These are phyloP conservation scores for Thripadectes ignobilis DNA, from an alignment of 2,797 vertebrate genomes.

Conservation along the genomic window DNA sequence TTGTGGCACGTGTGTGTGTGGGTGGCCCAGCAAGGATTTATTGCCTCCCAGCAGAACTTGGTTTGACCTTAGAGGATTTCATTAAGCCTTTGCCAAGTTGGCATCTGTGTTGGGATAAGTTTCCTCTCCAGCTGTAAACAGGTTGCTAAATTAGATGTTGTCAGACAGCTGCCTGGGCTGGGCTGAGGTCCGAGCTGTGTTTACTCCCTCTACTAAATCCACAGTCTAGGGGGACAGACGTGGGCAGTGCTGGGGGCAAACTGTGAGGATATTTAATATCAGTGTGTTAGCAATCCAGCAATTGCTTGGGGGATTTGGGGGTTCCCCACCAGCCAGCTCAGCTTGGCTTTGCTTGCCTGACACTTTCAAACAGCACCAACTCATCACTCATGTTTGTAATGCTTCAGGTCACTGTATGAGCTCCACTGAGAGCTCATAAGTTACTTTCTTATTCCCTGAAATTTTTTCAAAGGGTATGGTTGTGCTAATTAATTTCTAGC, in stretches of 20 bases:
- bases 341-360: background rate
- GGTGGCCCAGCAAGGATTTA: constrained; percentile 64
- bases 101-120: constrained; percentile 79
- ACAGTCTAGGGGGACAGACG: background rate
- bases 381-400: background rate
- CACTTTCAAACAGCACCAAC: background rate
- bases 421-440: background rate
- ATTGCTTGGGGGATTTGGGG: background rate
- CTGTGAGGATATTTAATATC: background rate
- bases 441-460: background rate
- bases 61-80: constrained; percentile 85
- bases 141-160: constrained; percentile 87
- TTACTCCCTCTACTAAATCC: constrained; percentile 52
- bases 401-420: background rate
- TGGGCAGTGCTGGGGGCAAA: background rate
- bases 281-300: background rate
- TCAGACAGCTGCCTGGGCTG: constrained; percentile 81
- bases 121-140: constrained; percentile 86
- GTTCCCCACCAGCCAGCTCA: background rate
- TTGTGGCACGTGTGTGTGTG: constrained; percentile 9
- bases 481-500: background rate
- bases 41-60: constrained; percentile 76
- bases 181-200: constrained; percentile 57
- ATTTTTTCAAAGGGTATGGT: background rate
- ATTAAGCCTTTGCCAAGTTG: constrained; percentile 83